These are phyloP conservation scores for Pipistrellus pipistrellus DNA, from an alignment of 2,797 vertebrate species.

Conservation along the genomic window DNA sequence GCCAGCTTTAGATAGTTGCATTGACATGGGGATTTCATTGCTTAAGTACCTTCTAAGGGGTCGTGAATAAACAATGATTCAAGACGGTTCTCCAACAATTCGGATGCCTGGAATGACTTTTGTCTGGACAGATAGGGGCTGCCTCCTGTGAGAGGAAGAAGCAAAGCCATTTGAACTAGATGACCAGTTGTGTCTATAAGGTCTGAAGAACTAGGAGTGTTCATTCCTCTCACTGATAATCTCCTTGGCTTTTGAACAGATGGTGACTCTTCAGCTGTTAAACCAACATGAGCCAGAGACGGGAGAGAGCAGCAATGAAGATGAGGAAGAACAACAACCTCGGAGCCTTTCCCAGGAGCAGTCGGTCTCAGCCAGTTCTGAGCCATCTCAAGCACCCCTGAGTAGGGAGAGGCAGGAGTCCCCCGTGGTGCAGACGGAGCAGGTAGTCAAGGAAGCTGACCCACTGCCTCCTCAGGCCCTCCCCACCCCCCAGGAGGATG, in stretches of 20 bases:
- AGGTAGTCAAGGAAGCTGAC: neutral
- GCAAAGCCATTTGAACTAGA: neutral
- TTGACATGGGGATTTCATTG: neutral
- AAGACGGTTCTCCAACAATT: neutral
- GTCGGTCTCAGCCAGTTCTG: fast-evolving
- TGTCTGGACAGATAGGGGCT: neutral
- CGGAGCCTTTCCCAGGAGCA: constrained; percentile 58
- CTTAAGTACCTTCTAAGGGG: neutral
- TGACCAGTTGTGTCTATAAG: neutral
- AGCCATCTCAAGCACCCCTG: neutral
- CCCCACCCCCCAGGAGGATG: neutral
- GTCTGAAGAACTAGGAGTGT: neutral
- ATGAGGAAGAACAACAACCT: constrained; percentile 54
- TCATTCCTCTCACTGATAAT: neutral
- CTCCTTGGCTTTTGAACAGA: constrained; percentile 79
- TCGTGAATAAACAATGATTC: constrained; percentile 16
- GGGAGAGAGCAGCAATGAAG: constrained; percentile 64
- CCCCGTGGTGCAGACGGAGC: neutral
- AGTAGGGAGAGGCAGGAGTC: neutral
- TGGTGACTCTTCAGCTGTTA: constrained; percentile 89
- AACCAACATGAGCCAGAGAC: constrained; percentile 79
- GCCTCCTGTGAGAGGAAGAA: neutral
- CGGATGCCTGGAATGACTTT: neutral
- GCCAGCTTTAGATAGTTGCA: neutral
- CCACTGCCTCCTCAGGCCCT: neutral